A percentile compares a stretch with the other conserved stretches of the same genome.
phyloP scores from a whole-genome alignment of 2,113 vertebrate species.

The Catharus bicknelli region DNA sequence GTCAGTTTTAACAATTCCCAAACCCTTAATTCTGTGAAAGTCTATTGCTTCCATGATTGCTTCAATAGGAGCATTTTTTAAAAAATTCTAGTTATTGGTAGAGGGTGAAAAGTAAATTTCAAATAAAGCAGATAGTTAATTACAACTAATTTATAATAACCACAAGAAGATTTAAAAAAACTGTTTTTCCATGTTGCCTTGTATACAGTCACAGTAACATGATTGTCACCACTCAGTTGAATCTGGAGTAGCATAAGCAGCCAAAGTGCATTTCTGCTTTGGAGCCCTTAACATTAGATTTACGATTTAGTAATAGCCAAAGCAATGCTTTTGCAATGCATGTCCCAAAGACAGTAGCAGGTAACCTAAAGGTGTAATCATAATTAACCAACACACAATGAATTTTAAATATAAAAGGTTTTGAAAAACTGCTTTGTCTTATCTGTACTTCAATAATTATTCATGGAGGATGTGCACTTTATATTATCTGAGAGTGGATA shows the following conservation, averaged over 20 bases:
- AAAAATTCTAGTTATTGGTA: neutral
- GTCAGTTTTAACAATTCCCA: neutral
- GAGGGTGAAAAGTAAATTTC: neutral
- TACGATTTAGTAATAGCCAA: neutral
- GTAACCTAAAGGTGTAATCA: neutral
- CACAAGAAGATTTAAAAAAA: neutral
- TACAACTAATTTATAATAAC: neutral
- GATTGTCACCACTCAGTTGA: neutral
- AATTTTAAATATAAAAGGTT: constrained; percentile 16
- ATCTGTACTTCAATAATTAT: neutral
- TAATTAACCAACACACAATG: neutral
- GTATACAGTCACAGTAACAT: neutral
- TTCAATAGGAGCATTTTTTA: neutral
- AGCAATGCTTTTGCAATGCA: neutral
- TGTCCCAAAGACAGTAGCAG: neutral
- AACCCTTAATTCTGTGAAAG: neutral
- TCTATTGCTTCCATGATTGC: neutral
- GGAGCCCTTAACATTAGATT: neutral
- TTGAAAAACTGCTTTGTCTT: neutral
- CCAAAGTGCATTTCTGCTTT: neutral
- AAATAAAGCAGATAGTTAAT: neutral
- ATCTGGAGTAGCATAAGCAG: neutral
- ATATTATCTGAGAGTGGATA: neutral
- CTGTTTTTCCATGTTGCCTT: neutral
- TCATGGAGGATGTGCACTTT: neutral